Evolutionary conservation across 2,888 invertebrate species (phyloP), one percentile per base, ranked within the genome.

Genomic region (Matsumyia berberina): DNA sequence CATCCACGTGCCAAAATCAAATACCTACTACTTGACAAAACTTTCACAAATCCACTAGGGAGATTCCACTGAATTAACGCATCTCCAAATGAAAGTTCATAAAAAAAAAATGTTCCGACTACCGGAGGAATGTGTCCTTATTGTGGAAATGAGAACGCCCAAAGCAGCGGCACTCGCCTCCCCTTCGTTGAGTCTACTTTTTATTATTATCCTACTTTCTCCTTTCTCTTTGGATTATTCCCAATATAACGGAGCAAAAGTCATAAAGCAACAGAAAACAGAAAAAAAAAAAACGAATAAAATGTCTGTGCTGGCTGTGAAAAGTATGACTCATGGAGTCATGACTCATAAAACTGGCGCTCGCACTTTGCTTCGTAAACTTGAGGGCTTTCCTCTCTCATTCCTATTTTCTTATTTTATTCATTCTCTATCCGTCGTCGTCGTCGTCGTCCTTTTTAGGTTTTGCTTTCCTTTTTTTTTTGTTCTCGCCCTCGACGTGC

Each of bases 371-470:
- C 55, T 74, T 80, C 33, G 69, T 57, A 74, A 80, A 69, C 74
- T 81, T 81, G 74, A 81, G 74, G 80, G 74, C 53, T 81, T 81
- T 81, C 80, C 80, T 81, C 74, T 74, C 80, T 74, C 62, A 57
- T 66, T 62, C 67, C 53, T 35, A 19, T 5, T 69, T 29, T 70
- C 72, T 51, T 60, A 57, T 66, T 4, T 39, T 37, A 24, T 24
- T 24, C 24, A 24, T n/a, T n/a, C 24, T 24, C 24, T 24, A 3
- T 24, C 24, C 24, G 4, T n/a, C n/a, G n/a, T n/a, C n/a, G n/a
- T n/a, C 24, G 24, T 24, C 24, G 24, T 24, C 24, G 24, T 24
- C 24, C 24, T 24, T n/a, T n/a, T n/a, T 24, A 24, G 24, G 24
- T 44, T n/a, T 29, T 64, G 51, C n/a, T 53, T 37, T 33, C 35